Evolutionary conservation across 2,113 vertebrate genomes (phyloP).

Genomic region (Zosterops hypoxanthus): DNA sequence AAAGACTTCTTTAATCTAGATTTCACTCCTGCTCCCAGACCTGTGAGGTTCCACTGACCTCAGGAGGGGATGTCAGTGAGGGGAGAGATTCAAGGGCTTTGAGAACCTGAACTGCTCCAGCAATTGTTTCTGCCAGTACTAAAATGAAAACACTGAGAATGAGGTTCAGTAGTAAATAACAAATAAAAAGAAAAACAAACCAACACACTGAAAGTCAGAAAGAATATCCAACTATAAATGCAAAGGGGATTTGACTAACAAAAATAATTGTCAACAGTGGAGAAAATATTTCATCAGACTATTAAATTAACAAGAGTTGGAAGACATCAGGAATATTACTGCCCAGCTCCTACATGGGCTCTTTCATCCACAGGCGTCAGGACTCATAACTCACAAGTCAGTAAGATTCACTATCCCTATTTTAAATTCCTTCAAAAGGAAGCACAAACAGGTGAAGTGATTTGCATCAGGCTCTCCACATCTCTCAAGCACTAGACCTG

Average conservation of each 20-base stretch:
- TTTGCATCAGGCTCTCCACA: background rate
- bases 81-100: background rate
- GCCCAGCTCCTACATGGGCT: background rate
- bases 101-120: background rate
- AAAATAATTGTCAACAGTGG: conserved; percentile 9
- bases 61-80: background rate
- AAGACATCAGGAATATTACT: background rate
- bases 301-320: background rate
- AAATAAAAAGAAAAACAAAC: background rate
- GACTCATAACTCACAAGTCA: background rate
- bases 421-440: background rate
- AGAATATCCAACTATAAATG: conserved; percentile 6
- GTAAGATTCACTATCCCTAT: background rate
- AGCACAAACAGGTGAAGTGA: background rate
- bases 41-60: background rate
- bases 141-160: background rate
- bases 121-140: background rate
- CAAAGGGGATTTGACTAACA: conserved; percentile 35
- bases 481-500: background rate
- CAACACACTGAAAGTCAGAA: background rate
- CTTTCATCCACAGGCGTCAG: background rate
- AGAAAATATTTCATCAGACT: conserved; percentile 34
- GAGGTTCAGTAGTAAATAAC: background rate
- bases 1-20: background rate
- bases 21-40: background rate